Evolutionary conservation across 2,888 invertebrate genomes (phyloP).

Genomic region (Rhingia campestris): DNA sequence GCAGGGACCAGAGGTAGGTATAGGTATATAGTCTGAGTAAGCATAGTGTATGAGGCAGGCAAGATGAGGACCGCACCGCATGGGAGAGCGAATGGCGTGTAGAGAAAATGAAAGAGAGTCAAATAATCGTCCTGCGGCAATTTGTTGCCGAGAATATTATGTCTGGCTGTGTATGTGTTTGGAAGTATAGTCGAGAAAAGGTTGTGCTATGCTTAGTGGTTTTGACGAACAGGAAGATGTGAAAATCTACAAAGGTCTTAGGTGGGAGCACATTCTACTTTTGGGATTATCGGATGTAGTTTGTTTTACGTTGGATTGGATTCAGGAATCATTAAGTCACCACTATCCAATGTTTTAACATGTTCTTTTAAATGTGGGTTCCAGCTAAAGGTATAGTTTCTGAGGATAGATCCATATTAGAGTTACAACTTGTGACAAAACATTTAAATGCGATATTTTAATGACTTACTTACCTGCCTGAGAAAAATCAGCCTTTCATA

Average conservation of each 20-base stretch:
- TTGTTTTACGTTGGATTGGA: neutral
- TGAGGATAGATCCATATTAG: too few species aligned
- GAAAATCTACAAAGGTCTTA: slow-evolving; percentile 23
- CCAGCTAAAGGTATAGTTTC: too few species aligned
- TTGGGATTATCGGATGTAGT: neutral
- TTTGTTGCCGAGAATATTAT: slow-evolving; percentile 66
- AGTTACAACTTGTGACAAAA: too few species aligned
- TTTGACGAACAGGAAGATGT: slow-evolving; percentile 39
- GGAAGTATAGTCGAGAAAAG: slow-evolving; percentile 52
- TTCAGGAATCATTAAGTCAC: neutral
- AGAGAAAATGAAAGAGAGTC: slow-evolving; percentile 71
- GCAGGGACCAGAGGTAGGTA: slow-evolving; percentile 28
- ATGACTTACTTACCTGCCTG: too few species aligned
- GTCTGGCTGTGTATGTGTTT: neutral
- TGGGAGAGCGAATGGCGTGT: slow-evolving; percentile 52
- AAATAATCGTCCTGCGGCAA: slow-evolving; percentile 63
- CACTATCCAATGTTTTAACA: neutral
- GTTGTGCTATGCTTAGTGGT: slow-evolving; percentile 58
- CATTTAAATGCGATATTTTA: too few species aligned
- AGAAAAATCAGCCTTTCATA: too few species aligned
- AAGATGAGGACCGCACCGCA: slow-evolving; percentile 9
- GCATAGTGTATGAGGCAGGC: neutral
- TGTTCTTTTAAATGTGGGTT: too few species aligned
- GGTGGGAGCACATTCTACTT: slow-evolving; percentile 51
- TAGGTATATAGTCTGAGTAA: neutral